Percentiles rank a stretch among this genome's conserved stretches.
These are phyloP conservation scores for Zeugodacus cucurbitae DNA, from an alignment of 1,140 invertebrate species.

Conservation along the genomic window DNA sequence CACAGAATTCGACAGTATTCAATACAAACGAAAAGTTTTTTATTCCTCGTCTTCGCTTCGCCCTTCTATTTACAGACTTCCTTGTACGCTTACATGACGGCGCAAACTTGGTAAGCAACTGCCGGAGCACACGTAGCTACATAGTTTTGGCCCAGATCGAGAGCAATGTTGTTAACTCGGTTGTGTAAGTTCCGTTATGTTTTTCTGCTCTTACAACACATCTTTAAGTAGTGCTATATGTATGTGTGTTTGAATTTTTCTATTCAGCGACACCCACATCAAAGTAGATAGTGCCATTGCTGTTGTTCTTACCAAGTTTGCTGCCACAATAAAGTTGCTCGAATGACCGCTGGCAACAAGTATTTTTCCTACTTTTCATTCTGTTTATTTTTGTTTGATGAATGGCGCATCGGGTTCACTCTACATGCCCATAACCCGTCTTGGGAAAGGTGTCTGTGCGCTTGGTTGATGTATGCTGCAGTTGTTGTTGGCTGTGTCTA, in stretches of 20 bases:
- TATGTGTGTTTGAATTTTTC: not conserved
- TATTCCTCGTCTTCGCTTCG: not conserved
- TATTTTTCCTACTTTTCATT: not conserved
- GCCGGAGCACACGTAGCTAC: not conserved
- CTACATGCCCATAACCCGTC: not conserved
- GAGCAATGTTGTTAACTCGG: not conserved
- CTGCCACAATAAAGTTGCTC: slow-evolving; percentile 24
- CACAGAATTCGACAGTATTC: not conserved
- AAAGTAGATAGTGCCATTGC: not conserved
- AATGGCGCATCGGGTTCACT: not conserved
- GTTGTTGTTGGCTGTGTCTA: not conserved
- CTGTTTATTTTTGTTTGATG: not conserved
- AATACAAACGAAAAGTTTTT: not conserved
- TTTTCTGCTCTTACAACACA: not conserved
- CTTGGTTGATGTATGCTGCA: not conserved
- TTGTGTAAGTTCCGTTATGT: not conserved
- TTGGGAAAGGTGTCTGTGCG: not conserved
- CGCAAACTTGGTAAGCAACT: slow-evolving; percentile 26
- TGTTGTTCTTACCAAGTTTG: slow-evolving; percentile 12
- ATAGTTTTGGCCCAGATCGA: not conserved
- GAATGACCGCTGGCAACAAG: slow-evolving; percentile 30
- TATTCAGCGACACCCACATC: not conserved
- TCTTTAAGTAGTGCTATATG: not conserved
- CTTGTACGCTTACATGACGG: not conserved
- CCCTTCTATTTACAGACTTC: slow-evolving; percentile 21